Base-by-base conservation (phyloP, 2,888 invertebrate genomes). In the Lasioglossum lativentre region DNA sequence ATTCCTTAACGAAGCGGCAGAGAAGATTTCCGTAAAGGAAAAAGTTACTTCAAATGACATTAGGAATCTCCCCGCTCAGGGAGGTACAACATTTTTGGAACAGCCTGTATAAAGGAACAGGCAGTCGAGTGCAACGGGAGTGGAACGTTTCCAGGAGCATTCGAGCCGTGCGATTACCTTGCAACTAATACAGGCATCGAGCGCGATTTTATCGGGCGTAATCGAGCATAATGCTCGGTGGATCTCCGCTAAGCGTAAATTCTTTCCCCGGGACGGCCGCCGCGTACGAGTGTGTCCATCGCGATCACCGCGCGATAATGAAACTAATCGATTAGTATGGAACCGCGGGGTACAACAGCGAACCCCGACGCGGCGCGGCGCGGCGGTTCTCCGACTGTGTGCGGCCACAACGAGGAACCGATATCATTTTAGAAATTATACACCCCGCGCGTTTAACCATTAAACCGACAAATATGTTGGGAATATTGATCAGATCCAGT, bases 381-480 rank as follows among this genome's bases (percentile, higher is more conserved):
- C 45, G 16, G 16, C 45, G 52, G 52, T 38, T 38, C 42, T 14
- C 59, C 8, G n/a, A 27, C 1, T 10, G 16, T 34, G 66, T 34
- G 34, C 34, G 66, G 2, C 66, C 66, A 19, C 66, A 34, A 66
- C 3, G 23, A 68, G 38, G 68, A 38, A 38, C 68, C 38, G 68
- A 38, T 68, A 68, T 38, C 30, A 68, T 68, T 68, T 68, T 68
- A 38, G 68, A 38, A 59, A 68, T 38, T 38, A 68, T 38, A 75
- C 56, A 59, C 59, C 38, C 68, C 23, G 4, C 38, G 68, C 68
- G 59, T 56, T 56, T 52, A 40, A 56, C 56, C 47, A 75, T 75
- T 40, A 75, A 75, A 75, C 68, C 38, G 68, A 68, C 68, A 38
- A 68, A 38, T 38, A 68, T 68, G 66, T 30, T 19, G 66, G 30